These are phyloP conservation scores for Trypoxylon attenuatum DNA, from an alignment of 2,888 invertebrate genomes.

Conservation along the genomic window DNA sequence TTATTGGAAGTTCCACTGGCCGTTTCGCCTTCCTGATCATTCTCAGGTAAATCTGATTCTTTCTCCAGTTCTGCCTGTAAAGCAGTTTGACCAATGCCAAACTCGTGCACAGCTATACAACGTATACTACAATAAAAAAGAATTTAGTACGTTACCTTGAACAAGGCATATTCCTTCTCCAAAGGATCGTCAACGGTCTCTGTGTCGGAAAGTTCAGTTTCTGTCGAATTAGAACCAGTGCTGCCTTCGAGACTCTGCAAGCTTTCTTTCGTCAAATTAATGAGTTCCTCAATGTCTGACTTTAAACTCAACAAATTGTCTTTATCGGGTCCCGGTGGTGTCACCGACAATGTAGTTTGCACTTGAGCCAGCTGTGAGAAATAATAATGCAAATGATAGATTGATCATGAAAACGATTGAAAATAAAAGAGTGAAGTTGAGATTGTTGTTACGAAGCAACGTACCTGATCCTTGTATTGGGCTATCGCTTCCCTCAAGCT, in stretches of 20 bases:
- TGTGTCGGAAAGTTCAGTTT: conserved; percentile 55
- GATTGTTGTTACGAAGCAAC: background rate
- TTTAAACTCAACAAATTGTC: conserved; percentile 79
- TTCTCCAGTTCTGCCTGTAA: conserved; percentile 77
- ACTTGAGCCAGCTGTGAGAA: conserved; percentile 80
- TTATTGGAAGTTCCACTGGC: conserved; percentile 61
- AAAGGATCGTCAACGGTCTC: conserved; percentile 66
- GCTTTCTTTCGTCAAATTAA: conserved; percentile 82
- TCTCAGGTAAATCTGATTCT: conserved; percentile 63
- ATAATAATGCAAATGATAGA: background rate
- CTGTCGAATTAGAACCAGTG: conserved; percentile 53
- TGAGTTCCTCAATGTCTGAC: conserved; percentile 81
- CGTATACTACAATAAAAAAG: too few relatives aligned
- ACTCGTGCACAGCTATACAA: too few relatives aligned
- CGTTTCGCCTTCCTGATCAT: conserved; percentile 47
- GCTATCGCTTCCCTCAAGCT: conserved; percentile 59
- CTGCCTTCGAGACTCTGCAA: conserved; percentile 66
- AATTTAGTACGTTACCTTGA: conserved; percentile 79
- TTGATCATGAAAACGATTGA: too few relatives aligned
- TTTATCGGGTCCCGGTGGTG: conserved; percentile 75
- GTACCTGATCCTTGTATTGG: conserved; percentile 68
- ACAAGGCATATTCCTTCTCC: conserved; percentile 80
- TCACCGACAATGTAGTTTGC: conserved; percentile 77
- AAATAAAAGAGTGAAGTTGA: too few relatives aligned
- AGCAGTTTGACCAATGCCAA: too few relatives aligned